A percentile compares a stretch with the other conserved stretches of the same genome.
Conservation (phyloP, 2,797 vertebrate species). For the Scomberomorus guttatus region DNA sequence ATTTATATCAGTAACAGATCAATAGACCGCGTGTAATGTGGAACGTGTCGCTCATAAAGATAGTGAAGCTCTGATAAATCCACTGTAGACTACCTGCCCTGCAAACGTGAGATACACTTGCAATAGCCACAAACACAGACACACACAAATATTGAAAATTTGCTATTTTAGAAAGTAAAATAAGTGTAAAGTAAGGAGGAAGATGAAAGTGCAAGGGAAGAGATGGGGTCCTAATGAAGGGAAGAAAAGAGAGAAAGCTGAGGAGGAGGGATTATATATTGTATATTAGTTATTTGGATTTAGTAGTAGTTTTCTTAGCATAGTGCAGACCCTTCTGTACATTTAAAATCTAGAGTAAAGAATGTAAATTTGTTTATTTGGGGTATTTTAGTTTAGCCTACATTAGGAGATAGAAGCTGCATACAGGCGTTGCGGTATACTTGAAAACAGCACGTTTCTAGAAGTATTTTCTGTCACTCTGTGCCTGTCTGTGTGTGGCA, state of each 20-base stretch:
- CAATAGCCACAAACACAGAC: no score
- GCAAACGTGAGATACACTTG: no score
- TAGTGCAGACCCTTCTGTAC: no score
- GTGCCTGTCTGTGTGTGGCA: constrained; percentile 16
- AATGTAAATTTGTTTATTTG: not conserved
- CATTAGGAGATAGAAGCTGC: not conserved
- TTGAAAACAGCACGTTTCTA: constrained; percentile 13
- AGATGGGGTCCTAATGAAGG: not conserved
- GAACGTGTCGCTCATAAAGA: not conserved
- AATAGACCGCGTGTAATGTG: not conserved
- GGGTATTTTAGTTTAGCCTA: not conserved
- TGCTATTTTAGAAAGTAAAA: no score
- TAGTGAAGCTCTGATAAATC: no score
- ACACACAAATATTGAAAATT: no score
- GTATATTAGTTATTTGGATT: no score
- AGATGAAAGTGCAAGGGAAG: not conserved
- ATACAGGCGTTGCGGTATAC: not conserved
- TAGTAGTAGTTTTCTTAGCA: not conserved
- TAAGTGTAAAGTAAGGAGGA: not conserved
- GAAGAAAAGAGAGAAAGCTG: not conserved
- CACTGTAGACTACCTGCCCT: no score
- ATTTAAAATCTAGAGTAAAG: not conserved
- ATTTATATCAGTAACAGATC: not conserved
- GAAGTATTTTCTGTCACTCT: constrained; percentile 16
- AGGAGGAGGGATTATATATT: not conserved